phyloP scores from a whole-genome alignment of 1,140 invertebrate genomes.

The Ceratoteleas bidentatus region DNA sequence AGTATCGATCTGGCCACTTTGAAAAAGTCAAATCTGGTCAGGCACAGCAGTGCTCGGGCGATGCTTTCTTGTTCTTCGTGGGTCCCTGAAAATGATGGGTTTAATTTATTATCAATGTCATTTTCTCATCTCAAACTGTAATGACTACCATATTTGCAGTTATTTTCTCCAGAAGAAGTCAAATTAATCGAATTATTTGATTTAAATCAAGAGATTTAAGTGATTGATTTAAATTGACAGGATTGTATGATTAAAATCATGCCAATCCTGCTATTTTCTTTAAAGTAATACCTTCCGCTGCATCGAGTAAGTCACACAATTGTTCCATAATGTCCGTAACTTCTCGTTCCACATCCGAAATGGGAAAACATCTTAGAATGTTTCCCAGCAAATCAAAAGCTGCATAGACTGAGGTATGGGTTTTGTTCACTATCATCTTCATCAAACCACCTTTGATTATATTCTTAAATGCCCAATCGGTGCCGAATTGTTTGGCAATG shows the following conservation, averaged over 20 bases:
- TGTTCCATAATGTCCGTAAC: slow-evolving; percentile 70
- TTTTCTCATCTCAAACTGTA: not conserved
- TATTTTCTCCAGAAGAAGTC: not conserved
- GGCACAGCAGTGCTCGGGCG: slow-evolving; percentile 70
- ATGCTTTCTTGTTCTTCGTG: slow-evolving; percentile 74
- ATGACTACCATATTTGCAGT: not conserved
- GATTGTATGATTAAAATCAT: too few species aligned
- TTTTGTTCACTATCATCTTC: slow-evolving; percentile 70
- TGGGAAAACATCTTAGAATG: slow-evolving; percentile 70
- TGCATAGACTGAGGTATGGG: slow-evolving; percentile 65
- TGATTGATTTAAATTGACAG: too few species aligned
- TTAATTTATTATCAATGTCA: not conserved
- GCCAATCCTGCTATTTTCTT: too few species aligned
- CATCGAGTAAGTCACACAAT: slow-evolving; percentile 70
- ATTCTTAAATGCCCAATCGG: slow-evolving; percentile 70
- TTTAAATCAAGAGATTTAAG: slow-evolving; percentile 1
- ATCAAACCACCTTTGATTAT: slow-evolving; percentile 70
- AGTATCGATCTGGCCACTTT: slow-evolving; percentile 60
- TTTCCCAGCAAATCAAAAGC: slow-evolving; percentile 72
- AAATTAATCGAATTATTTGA: slow-evolving; percentile 17
- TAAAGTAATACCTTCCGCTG: slow-evolving; percentile 71
- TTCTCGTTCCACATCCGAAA: slow-evolving; percentile 40
- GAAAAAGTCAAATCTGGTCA: slow-evolving; percentile 69
- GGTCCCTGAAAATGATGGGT: slow-evolving; percentile 49
- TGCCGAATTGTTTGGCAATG: slow-evolving; percentile 73